Conservation (phyloP, 2,797 vertebrate species). For the Neosilurus hyrtlii region DNA sequence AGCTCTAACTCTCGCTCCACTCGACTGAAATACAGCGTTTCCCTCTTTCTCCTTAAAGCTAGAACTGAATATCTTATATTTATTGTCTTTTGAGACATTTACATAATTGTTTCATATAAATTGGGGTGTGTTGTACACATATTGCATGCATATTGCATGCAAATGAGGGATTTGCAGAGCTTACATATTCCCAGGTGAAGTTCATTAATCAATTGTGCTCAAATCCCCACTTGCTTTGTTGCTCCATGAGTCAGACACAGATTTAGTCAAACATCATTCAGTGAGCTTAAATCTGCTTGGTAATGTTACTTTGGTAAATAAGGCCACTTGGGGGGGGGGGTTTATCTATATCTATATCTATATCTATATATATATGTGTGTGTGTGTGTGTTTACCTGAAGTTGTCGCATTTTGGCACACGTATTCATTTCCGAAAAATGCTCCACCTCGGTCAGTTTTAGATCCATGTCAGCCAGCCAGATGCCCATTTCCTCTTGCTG, state of each 20-base stretch:
- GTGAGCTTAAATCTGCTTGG: not conserved
- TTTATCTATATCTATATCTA: no score
- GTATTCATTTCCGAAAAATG: constrained; percentile 67
- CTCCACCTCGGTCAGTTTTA: constrained; percentile 72
- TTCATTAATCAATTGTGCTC: not conserved
- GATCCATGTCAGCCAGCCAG: constrained; percentile 75
- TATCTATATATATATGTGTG: no score
- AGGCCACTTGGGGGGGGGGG: not conserved
- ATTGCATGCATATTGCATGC: not conserved
- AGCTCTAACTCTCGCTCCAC: not conserved
- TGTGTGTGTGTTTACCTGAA: no score
- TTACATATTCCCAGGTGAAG: not conserved
- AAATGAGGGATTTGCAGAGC: not conserved
- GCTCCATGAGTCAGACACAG: not conserved
- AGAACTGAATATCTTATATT: not conserved
- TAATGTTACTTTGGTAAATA: not conserved
- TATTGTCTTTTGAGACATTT: not conserved
- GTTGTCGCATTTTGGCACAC: constrained; percentile 71
- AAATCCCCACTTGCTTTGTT: not conserved
- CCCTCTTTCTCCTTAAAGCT: not conserved
- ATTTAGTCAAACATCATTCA: not conserved
- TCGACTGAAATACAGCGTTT: not conserved
- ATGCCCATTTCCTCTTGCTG: constrained; percentile 74
- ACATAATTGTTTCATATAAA: not conserved
- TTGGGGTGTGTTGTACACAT: not conserved